Conservation (phyloP, 1,140 invertebrate species). For the Idris sp. region DNA sequence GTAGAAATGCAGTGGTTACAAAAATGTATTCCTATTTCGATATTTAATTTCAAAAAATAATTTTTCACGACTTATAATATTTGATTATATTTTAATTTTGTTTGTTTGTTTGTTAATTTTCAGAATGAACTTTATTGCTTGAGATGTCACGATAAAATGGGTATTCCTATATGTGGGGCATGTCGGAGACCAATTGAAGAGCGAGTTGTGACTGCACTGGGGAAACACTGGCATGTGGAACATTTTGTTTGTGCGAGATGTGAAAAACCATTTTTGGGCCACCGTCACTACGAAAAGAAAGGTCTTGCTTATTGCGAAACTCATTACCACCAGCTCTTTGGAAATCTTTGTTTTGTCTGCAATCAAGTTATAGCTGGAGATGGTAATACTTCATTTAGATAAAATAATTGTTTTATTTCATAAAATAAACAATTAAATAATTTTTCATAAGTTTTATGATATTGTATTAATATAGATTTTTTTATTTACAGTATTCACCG, state of each 20-base stretch:
- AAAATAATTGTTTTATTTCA: no score
- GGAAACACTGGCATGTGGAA: constrained; percentile 99
- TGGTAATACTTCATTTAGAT: constrained; percentile 84
- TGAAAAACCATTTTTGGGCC: constrained; percentile 99
- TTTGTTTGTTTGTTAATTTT: constrained; percentile 51
- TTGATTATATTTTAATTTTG: no score
- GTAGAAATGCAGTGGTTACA: no score
- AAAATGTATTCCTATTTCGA: no score
- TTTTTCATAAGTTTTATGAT: no score
- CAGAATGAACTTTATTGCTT: constrained; percentile 97
- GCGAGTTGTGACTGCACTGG: constrained; percentile 96
- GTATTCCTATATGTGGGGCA: constrained; percentile 97
- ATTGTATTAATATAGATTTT: constrained; percentile 19
- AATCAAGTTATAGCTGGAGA: constrained; percentile 98
- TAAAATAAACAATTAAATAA: no score
- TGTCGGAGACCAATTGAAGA: constrained; percentile 98
- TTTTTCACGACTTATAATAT: no score
- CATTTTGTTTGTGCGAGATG: constrained; percentile 99
- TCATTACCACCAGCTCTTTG: constrained; percentile 99
- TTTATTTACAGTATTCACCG: constrained; percentile 91
- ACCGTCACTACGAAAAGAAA: constrained; percentile 99
- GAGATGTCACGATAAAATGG: constrained; percentile 99
- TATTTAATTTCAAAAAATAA: no score
- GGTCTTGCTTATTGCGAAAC: constrained; percentile 99
- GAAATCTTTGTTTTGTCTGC: constrained; percentile 98